phyloP scores from a whole-genome alignment of 2,113 vertebrate genomes.

The Ceuthmochares aereus region DNA sequence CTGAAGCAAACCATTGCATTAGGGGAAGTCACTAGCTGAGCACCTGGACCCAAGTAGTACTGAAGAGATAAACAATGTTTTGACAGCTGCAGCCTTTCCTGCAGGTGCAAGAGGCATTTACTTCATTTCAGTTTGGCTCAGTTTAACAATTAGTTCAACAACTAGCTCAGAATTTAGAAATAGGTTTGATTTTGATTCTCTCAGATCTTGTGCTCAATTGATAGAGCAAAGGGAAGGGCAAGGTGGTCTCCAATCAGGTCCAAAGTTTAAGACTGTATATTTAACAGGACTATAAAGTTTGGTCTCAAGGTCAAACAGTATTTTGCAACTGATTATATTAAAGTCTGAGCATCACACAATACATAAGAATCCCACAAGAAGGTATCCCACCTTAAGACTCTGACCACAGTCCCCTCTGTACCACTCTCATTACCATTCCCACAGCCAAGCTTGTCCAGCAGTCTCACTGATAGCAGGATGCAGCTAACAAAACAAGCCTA shows the following conservation, averaged over 20 bases:
- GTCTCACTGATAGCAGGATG: background rate
- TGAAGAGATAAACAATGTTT: conserved; percentile 13
- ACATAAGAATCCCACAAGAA: background rate
- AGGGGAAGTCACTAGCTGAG: conserved; percentile 6
- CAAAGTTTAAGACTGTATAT: background rate
- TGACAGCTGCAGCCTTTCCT: conserved; percentile 38
- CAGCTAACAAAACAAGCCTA: background rate
- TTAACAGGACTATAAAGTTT: background rate
- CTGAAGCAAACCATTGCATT: background rate
- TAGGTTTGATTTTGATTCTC: background rate
- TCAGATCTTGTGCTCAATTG: background rate
- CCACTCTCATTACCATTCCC: background rate
- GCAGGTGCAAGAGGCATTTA: conserved; percentile 38
- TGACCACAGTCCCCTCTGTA: background rate
- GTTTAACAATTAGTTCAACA: background rate
- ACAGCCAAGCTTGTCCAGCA: background rate
- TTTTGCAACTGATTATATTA: background rate
- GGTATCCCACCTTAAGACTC: background rate
- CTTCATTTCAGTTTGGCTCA: background rate
- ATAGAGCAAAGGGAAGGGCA: background rate
- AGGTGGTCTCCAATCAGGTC: background rate
- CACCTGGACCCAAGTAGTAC: conserved; percentile 6
- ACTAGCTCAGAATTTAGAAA: background rate
- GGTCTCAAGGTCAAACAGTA: background rate
- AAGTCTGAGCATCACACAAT: background rate